Conservation (phyloP, 1,140 invertebrate genomes). For the Aphelenchoides fujianensis region DNA sequence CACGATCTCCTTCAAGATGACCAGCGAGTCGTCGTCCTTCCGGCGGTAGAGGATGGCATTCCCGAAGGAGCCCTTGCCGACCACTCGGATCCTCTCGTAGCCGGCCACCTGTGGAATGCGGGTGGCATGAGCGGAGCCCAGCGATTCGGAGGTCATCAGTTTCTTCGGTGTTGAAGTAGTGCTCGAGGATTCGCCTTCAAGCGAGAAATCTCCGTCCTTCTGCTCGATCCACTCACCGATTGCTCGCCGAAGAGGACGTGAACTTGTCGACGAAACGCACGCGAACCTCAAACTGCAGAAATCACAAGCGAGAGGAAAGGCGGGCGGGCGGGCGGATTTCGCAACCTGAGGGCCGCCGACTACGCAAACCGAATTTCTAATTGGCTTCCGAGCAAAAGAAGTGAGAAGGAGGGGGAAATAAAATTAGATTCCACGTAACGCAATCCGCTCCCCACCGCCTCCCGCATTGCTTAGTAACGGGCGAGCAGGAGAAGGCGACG, state of each 20-base stretch:
- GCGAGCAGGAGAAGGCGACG: too few relatives aligned
- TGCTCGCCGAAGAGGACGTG: conserved; percentile 9
- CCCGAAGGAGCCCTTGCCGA: conserved; percentile 71
- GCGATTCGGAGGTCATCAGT: conserved; percentile 39
- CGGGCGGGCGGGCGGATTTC: not conserved
- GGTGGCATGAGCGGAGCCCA: not conserved
- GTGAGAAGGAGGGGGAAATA: too few relatives aligned
- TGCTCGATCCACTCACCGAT: conserved; percentile 27
- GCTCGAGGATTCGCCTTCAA: conserved; percentile 61
- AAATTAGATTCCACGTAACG: too few relatives aligned
- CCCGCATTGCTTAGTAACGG: too few relatives aligned
- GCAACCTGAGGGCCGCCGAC: not conserved
- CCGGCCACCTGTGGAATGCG: conserved; percentile 12
- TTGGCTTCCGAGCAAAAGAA: too few relatives aligned
- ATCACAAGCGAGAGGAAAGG: too few relatives aligned
- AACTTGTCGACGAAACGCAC: conserved; percentile 20
- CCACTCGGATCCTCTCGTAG: conserved; percentile 42
- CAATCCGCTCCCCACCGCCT: too few relatives aligned
- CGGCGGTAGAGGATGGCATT: conserved; percentile 73
- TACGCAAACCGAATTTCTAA: too few relatives aligned
- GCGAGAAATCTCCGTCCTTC: not conserved
- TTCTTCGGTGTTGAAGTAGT: conserved; percentile 66
- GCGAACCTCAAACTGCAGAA: conserved; percentile 23
- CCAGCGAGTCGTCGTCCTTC: conserved; percentile 69
- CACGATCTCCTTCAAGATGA: conserved; percentile 74